These are phyloP conservation scores for Xanthia togata DNA, from an alignment of 2,888 invertebrate genomes.

Conservation along the genomic window DNA sequence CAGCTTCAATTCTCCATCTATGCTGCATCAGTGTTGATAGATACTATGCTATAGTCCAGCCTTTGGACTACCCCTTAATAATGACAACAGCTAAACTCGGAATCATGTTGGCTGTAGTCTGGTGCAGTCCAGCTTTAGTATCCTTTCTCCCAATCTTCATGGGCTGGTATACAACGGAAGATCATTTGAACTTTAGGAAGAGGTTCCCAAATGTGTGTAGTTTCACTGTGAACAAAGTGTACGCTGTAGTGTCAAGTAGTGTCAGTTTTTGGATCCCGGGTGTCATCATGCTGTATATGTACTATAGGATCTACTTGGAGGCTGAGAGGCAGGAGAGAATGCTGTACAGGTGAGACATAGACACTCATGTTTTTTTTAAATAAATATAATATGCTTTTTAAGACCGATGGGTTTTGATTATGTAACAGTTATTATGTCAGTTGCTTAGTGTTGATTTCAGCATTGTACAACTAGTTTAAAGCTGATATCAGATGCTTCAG, in stretches of 20 bases:
- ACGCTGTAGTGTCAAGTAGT: conserved; percentile 96
- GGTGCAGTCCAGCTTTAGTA: conserved; percentile 97
- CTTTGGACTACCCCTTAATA: conserved; percentile 97
- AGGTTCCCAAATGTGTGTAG: conserved; percentile 94
- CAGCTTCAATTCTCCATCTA: conserved; percentile 97
- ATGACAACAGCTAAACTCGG: conserved; percentile 96
- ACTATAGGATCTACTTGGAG: conserved; percentile 96
- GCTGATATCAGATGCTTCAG: no score
- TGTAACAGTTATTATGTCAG: no score
- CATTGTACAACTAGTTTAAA: no score
- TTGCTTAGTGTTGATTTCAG: no score
- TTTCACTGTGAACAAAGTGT: conserved; percentile 96
- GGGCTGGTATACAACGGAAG: conserved; percentile 97
- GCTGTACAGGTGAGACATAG: conserved; percentile 94
- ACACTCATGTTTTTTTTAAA: not conserved
- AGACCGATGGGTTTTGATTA: no score
- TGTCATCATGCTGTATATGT: conserved; percentile 97
- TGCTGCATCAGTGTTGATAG: conserved; percentile 97
- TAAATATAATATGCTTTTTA: not conserved
- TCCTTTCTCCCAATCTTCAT: conserved; percentile 98
- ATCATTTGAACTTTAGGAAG: conserved; percentile 93
- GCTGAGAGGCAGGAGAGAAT: conserved; percentile 96
- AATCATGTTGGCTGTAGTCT: conserved; percentile 96
- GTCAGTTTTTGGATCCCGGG: conserved; percentile 98
- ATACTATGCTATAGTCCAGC: conserved; percentile 98